Conservation (phyloP, 1,140 invertebrate species). For the Drosophila nasuta region DNA sequence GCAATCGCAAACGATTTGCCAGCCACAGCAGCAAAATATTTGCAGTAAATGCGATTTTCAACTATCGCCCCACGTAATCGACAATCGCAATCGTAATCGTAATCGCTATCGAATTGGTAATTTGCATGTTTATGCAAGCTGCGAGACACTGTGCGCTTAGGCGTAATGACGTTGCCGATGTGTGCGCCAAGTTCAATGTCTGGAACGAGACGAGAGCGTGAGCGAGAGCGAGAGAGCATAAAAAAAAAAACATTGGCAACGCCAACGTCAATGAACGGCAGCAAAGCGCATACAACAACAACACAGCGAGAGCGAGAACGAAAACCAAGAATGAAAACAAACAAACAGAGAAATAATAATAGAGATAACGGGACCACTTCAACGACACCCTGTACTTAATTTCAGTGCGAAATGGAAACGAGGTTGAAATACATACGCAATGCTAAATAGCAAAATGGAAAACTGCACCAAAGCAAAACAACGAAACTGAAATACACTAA, state of each 20-base stretch:
- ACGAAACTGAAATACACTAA: conserved; percentile 23
- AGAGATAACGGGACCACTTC: conserved; percentile 42
- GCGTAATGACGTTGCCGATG: conserved; percentile 28
- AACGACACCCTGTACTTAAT: conserved; percentile 30
- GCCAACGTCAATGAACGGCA: conserved; percentile 5
- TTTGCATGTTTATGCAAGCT: conserved; percentile 27
- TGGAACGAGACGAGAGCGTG: conserved; percentile 36
- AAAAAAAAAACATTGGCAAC: conserved; percentile 10
- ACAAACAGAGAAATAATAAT: conserved; percentile 34
- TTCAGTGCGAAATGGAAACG: conserved; percentile 37
- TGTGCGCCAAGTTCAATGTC: conserved; percentile 72
- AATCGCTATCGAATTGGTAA: conserved; percentile 10
- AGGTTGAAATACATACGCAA: conserved; percentile 21
- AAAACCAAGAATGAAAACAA: conserved; percentile 39
- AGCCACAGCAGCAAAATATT: conserved; percentile 57
- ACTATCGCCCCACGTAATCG: not conserved
- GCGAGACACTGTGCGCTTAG: conserved; percentile 62
- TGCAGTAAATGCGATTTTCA: conserved; percentile 13
- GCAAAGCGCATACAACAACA: conserved; percentile 9
- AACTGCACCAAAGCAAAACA: not conserved
- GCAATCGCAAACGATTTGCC: conserved; percentile 10
- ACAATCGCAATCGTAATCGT: conserved; percentile 20
- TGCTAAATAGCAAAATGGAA: conserved; percentile 19
- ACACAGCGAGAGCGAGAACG: not conserved
- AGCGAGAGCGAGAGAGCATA: conserved; percentile 22